Conservation (phyloP, 2,113 vertebrate genomes). For the cat (Felis catus) region F.catus_Fca126_mat1.0 CM031419.1:40218001-40218500, state of each 20-base stretch:
- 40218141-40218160: neutral
- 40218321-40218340: neutral
- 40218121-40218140: neutral
- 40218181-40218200: neutral
- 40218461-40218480: neutral
- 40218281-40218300: neutral
- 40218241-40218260: neutral
- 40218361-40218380: neutral
- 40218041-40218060: neutral
- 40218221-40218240: neutral
- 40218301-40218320: neutral
- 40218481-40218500: neutral
- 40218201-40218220: slow-evolving; percentile 29
- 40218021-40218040: neutral
- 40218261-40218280: neutral
- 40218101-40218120: neutral
- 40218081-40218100: neutral
- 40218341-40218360: neutral
- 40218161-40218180: neutral
- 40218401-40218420: neutral
- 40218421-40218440: neutral
- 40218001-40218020: neutral
- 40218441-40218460: neutral
- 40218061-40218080: neutral
- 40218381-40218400: neutral